These are phyloP conservation scores for Acrobasis consociella DNA, from an alignment of 2,888 invertebrate genomes.

Conservation along the genomic window DNA sequence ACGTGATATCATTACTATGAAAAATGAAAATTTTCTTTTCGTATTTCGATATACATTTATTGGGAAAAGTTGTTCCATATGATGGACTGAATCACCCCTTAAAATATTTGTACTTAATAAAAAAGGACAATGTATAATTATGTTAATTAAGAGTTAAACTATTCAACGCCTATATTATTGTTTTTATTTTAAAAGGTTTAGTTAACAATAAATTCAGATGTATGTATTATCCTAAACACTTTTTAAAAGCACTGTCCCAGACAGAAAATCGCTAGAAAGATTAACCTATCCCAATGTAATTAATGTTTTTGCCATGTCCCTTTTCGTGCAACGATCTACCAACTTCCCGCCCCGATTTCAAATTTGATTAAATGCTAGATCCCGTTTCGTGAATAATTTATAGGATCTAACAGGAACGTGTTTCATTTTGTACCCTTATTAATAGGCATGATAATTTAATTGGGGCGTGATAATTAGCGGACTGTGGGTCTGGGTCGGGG, in stretches of 20 bases:
- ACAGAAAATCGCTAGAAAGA: constrained; percentile 5
- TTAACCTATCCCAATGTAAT: constrained; percentile 1
- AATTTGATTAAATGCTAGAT: constrained; percentile 26
- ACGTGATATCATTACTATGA: too few species aligned
- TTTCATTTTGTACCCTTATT: constrained; percentile 26
- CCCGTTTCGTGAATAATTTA: constrained; percentile 31
- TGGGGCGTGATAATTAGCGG: constrained; percentile 26
- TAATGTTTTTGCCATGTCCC: constrained; percentile 15
- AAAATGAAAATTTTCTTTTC: too few species aligned
- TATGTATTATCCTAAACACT: background rate
- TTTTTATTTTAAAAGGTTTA: background rate
- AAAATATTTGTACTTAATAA: too few species aligned
- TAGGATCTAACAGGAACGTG: constrained; percentile 24
- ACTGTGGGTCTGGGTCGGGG: constrained; percentile 11
- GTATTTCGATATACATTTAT: too few species aligned
- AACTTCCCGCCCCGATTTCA: constrained; percentile 26
- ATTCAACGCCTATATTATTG: background rate
- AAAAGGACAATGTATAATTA: too few species aligned
- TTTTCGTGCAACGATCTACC: constrained; percentile 18
- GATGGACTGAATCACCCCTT: too few species aligned
- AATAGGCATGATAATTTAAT: constrained; percentile 30
- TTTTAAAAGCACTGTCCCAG: background rate
- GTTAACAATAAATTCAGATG: background rate
- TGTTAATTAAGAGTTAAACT: too few species aligned
- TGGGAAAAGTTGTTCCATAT: too few species aligned